A percentile compares a stretch with the other conserved stretches of the same genome.
phyloP scores from a whole-genome alignment of 64 coral and sea anemone species.

The Porites australiensis region DNA sequence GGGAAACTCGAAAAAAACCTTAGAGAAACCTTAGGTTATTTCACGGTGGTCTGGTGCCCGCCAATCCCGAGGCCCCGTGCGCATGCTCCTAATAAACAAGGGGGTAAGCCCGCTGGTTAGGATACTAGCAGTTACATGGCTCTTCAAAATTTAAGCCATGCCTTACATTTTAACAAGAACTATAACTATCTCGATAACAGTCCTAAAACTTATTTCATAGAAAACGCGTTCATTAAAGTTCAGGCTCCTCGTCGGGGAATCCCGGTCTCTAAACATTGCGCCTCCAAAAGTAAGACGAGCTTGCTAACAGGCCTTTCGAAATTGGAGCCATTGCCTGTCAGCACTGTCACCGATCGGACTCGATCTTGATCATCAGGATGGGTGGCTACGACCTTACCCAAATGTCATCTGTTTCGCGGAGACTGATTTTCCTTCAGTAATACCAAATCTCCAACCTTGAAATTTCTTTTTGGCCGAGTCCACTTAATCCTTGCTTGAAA shows the following conservation, averaged over 20 bases:
- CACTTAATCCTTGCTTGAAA: conserved; percentile 38
- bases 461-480: conserved; percentile 14
- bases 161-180: too few species aligned
- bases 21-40: too few species aligned
- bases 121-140: too few species aligned
- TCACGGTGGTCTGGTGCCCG: too few species aligned
- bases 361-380: conserved; percentile 38
- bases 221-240: not conserved
- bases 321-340: conserved; percentile 3
- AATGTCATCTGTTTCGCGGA: not conserved
- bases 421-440: conserved; percentile 15
- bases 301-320: conserved; percentile 26
- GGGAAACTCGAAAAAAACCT: too few species aligned
- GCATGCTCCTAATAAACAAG: too few species aligned
- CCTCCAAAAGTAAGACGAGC: conserved; percentile 16
- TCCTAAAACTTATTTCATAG: too few species aligned
- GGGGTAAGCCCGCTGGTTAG: too few species aligned
- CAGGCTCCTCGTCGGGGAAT: conserved; percentile 55
- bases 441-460: conserved; percentile 30
- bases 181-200: too few species aligned
- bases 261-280: conserved; percentile 13
- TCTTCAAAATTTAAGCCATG: too few species aligned
- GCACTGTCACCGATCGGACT: conserved; percentile 6
- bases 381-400: not conserved
- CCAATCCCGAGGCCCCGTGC: too few species aligned